Base-by-base conservation (phyloP, 2,888 invertebrate genomes). In the Drosophila niveifrons region DNA sequence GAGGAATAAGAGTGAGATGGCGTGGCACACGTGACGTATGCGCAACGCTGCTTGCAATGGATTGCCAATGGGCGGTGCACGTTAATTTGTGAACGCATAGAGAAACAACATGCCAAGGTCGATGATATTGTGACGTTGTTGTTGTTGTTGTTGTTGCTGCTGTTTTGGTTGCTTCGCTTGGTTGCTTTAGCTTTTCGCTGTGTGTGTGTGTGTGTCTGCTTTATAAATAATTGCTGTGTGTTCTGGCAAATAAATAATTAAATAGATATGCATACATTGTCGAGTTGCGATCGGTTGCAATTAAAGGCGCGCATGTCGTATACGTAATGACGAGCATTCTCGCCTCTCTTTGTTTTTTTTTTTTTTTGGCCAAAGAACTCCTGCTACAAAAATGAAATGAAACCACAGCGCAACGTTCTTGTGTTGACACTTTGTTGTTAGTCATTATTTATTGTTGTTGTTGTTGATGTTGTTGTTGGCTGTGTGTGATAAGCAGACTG, bases 401-500 rank as follows among this genome's bases (percentile, higher is more conserved):
- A 48, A 48, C 9, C 51, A 36, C 61, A 69, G 57, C 63, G 10
- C 31, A 31, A n/a, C 36, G 36, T 36, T 36, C 64, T 66, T 76
- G 73, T 76, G 73, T 71, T 76, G 79, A 74, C 72, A 71, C 69
- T 84, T 85, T 77, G 73, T 48, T 76, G 75, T 79, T 82, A 79
- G 82, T 75, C 77, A 73, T 82, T 85, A 75, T 80, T 73, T 67
- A 67, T 74, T 68, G 65, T 51, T 58, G 62, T 44, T 59, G 41
- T 57, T 44, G 71, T 18, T 58, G 63, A 46, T 61, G 51, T 34
- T 58, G 56, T 46, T 68, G 43, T 39, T 72, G 55, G 53, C 51
- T 72, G 17, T 73, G 64, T 72, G 86, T 77, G 88, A 88, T 85
- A 89, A 86, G 89, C 84, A 89, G 90, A 88, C 89, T 82, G 80